phyloP scores from a whole-genome alignment of 2,113 vertebrate genomes.

The Lichenostomus cassidix region DNA sequence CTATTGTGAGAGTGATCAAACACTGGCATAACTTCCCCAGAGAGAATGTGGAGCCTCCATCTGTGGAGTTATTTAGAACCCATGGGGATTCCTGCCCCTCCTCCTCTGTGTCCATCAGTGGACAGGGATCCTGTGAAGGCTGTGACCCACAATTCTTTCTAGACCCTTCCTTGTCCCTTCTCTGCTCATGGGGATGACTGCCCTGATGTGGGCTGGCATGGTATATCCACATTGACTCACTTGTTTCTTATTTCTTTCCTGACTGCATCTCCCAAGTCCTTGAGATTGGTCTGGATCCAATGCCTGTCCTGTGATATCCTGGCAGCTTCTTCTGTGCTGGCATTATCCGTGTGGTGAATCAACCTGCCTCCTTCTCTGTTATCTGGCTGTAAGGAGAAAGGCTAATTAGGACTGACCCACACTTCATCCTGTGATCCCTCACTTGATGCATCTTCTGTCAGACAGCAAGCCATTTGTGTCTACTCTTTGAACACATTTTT shows the following conservation, averaged over 20 bases:
- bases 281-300: neutral
- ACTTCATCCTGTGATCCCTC: neutral
- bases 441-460: neutral
- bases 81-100: neutral
- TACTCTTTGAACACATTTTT: neutral
- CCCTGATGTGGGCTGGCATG: neutral
- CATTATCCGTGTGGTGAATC: neutral
- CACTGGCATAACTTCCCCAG: fast-evolving
- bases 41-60: neutral
- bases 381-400: neutral
- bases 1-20: neutral
- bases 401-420: neutral
- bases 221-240: neutral
- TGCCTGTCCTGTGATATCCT: neutral
- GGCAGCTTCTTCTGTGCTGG: neutral
- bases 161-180: neutral
- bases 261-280: neutral
- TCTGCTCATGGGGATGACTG: neutral
- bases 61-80: neutral
- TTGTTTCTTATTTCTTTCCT: neutral
- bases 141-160: neutral
- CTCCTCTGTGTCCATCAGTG: neutral
- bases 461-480: neutral
- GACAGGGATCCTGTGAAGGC: neutral
- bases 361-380: neutral